These are phyloP conservation scores for Drosophila ohnishii DNA, from an alignment of 1,140 invertebrate genomes.

Conservation along the genomic window DNA sequence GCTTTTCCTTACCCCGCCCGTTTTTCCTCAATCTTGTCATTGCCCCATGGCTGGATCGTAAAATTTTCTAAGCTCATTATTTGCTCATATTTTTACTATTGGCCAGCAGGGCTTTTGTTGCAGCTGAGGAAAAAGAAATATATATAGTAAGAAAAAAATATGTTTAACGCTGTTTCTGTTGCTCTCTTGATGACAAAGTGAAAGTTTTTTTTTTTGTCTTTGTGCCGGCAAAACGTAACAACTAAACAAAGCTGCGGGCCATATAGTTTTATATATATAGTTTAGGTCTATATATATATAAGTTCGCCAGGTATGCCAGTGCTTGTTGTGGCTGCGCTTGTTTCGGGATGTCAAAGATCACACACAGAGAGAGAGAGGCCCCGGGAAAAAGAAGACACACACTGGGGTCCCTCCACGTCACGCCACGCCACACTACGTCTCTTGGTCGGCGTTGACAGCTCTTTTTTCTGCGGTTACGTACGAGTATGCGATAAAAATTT, in stretches of 20 bases:
- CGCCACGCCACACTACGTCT: neutral
- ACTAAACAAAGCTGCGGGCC: slow-evolving; percentile 75
- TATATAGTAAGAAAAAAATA: slow-evolving; percentile 43
- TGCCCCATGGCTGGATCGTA: slow-evolving; percentile 52
- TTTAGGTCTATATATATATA: slow-evolving; percentile 37
- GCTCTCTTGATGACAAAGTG: slow-evolving; percentile 75
- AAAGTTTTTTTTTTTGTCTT: slow-evolving; percentile 70
- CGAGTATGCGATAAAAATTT: slow-evolving; percentile 68
- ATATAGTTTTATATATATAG: slow-evolving; percentile 48
- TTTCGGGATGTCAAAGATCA: slow-evolving; percentile 70
- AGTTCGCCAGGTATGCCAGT: slow-evolving; percentile 19
- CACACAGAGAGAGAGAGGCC: slow-evolving; percentile 14
- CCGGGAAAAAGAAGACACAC: slow-evolving; percentile 35
- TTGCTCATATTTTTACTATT: slow-evolving; percentile 73
- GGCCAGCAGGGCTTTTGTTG: slow-evolving; percentile 54
- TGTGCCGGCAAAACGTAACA: slow-evolving; percentile 73
- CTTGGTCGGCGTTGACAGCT: slow-evolving; percentile 44
- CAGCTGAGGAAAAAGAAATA: slow-evolving; percentile 26
- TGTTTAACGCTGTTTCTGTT: slow-evolving; percentile 68
- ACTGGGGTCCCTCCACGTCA: slow-evolving; percentile 22
- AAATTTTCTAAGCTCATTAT: slow-evolving; percentile 80
- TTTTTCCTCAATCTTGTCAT: slow-evolving; percentile 26
- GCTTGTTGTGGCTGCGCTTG: slow-evolving; percentile 26
- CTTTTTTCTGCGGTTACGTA: slow-evolving; percentile 46
- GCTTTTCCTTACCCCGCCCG: neutral